Evolutionary conservation across 2,888 invertebrate genomes (phyloP), one percentile per base, ranked within the genome.

Genomic region (Didymodactylos carnosus): DNA sequence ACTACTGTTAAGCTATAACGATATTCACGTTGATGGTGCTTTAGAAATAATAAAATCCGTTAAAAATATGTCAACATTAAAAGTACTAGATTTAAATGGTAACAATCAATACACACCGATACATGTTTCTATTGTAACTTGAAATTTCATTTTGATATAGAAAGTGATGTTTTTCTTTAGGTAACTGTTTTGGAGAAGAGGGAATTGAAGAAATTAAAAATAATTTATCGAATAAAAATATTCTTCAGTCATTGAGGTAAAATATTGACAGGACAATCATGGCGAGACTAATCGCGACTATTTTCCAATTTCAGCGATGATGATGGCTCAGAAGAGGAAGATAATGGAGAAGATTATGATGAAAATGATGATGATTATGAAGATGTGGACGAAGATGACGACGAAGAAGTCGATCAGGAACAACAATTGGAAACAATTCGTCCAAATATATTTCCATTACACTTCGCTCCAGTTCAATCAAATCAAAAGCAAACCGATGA

Each of bases 261-360:
- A 11, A 62, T 7, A 25, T 72, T 11, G 14, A 40, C 10, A 19
- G 14, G n/a, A 39, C 40, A 11, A 41, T 29, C 23, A 27, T 39
- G 13, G 25, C 25, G 7, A 23, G 53, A n/a, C n/a, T n/a, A n/a
- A n/a, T n/a, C n/a, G n/a, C n/a, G n/a, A n/a, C n/a, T n/a, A n/a
- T n/a, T n/a, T 39, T 39, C n/a, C 16, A 69, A 41, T 70, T 25
- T 69, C 2, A 71, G 74, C 14, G 74, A 74, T 43, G 74, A 74
- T 27, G 74, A 74, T 27, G 74, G 74, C 6, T 53, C 71, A 27
- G 73, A 73, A 13, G 73, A 74, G 7, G 74, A 74, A 29, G 62
- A 71, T 3, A 71, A 71, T 8, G 73, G 35, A 40, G 73, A 70
- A 43, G 70, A 43, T 13, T 41, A 40, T 3, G 46, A 27, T 0